A percentile compares a stretch with the other conserved stretches of the same genome.
Evolutionary conservation across 2,113 vertebrate species (phyloP).

Genomic region (Tragelaphus imberbis): DNA sequence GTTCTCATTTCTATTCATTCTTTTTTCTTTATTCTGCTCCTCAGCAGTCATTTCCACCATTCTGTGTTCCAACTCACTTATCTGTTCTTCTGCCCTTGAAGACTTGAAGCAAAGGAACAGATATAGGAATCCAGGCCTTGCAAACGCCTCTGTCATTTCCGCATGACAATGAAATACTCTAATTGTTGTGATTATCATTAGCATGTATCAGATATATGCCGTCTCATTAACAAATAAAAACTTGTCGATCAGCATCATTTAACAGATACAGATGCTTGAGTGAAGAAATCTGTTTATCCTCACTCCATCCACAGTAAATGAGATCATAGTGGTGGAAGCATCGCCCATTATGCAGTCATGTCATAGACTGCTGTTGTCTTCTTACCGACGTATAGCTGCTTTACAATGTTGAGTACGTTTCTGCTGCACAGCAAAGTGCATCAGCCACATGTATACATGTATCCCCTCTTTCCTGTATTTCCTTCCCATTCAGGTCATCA

Average conservation of each 20-base stretch:
- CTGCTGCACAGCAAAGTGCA: neutral
- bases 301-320: neutral
- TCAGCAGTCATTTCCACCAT: neutral
- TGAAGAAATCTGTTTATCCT: neutral
- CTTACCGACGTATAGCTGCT: neutral
- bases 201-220: neutral
- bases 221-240: neutral
- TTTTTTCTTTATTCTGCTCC: neutral
- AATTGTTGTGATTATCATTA: neutral
- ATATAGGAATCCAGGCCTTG: rapidly evolving
- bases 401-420: neutral
- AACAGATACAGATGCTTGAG: neutral
- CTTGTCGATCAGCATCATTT: neutral
- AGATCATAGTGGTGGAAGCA: neutral
- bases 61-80: neutral
- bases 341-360: rapidly evolving
- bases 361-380: rapidly evolving
- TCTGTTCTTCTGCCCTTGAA: neutral
- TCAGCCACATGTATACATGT: neutral
- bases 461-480: neutral
- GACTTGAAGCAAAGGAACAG: neutral
- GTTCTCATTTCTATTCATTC: neutral
- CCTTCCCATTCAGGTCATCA: neutral
- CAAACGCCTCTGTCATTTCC: neutral
- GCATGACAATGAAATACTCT: neutral